Evolutionary conservation across 2,888 invertebrate genomes (phyloP).

Genomic region (Chirona hameri): DNA sequence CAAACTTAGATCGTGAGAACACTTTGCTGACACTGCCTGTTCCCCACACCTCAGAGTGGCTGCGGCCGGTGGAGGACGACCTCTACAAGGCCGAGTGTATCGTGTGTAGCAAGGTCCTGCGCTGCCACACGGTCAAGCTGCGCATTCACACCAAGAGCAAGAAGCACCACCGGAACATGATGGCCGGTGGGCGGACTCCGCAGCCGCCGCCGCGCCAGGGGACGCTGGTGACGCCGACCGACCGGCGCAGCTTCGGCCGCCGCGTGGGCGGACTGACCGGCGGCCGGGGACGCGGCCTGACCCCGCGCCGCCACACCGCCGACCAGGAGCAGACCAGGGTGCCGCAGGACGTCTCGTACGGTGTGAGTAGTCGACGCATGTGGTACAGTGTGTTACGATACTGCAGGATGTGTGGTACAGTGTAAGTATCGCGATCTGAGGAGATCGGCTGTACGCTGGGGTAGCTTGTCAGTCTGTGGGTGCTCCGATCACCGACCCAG

Average conservation of each 20-base stretch:
- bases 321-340: neutral
- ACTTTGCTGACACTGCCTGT: neutral
- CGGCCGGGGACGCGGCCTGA: neutral
- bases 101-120: neutral
- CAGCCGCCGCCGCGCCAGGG: too few relatives aligned
- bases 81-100: neutral
- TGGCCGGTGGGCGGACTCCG: too few relatives aligned
- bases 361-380: neutral
- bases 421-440: too few relatives aligned
- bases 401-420: neutral
- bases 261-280: neutral
- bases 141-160: neutral
- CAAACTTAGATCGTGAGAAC: neutral
- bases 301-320: too few relatives aligned
- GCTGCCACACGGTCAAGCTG: constrained; percentile 24
- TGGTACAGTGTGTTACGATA: neutral
- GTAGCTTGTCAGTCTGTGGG: too few relatives aligned
- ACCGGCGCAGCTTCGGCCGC: neutral
- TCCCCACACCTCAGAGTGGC: neutral
- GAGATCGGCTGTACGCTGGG: too few relatives aligned
- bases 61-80: neutral
- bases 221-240: too few relatives aligned
- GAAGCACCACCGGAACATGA: neutral
- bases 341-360: neutral
- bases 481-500: too few relatives aligned